phyloP scores from a whole-genome alignment of 2,113 vertebrate genomes.

The Mirza zaza region DNA sequence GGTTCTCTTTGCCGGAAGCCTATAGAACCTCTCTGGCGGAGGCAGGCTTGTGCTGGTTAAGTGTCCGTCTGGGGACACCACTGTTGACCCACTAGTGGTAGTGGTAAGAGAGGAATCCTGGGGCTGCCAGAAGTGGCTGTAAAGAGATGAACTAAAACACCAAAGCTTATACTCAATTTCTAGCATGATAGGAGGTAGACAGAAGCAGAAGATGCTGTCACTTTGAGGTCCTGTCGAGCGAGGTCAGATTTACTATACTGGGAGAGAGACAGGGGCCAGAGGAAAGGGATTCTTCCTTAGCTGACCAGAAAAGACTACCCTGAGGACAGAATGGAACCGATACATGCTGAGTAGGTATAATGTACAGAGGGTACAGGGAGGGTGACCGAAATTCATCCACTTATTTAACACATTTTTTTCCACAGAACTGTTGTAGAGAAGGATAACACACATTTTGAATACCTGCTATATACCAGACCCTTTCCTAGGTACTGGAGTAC shows the following conservation, averaged over 20 bases:
- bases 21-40: background rate
- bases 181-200: background rate
- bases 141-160: background rate
- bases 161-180: background rate
- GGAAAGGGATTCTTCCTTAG: background rate
- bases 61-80: background rate
- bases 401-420: background rate
- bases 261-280: background rate
- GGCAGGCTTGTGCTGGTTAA: background rate
- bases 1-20: background rate
- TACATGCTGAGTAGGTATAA: background rate
- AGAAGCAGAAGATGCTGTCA: background rate
- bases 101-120: background rate
- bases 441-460: no score
- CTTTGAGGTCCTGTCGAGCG: background rate
- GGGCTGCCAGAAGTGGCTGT: background rate
- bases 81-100: background rate
- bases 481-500: no score
- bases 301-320: background rate
- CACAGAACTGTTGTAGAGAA: background rate
- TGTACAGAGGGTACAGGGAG: background rate
- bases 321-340: background rate
- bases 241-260: background rate
- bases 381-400: background rate
- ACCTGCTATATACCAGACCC: background rate